Evolutionary conservation across 2,888 invertebrate genomes (phyloP).

Genomic region (Eupithecia tripunctaria): DNA sequence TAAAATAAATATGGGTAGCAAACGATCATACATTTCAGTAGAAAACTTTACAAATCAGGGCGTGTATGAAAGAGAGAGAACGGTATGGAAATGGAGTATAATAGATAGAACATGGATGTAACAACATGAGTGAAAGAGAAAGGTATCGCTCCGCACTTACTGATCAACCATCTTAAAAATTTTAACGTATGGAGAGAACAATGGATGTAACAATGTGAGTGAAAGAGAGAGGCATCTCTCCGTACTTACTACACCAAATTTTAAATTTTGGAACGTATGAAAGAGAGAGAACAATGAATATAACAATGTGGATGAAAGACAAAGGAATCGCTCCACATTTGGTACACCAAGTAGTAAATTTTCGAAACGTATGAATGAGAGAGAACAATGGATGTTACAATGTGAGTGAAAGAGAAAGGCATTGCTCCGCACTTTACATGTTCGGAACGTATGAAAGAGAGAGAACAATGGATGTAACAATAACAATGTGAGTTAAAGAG

Average conservation of each 20-base stretch:
- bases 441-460: slow-evolving; percentile 45
- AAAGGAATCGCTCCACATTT: slow-evolving; percentile 69
- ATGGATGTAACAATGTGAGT: slow-evolving; percentile 57
- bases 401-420: slow-evolving; percentile 68
- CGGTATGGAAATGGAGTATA: neutral
- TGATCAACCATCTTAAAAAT: too few species aligned
- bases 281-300: slow-evolving; percentile 62
- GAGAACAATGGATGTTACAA: slow-evolving; percentile 63
- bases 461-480: slow-evolving; percentile 63
- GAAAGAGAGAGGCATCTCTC: slow-evolving; percentile 70
- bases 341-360: slow-evolving; percentile 87
- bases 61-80: slow-evolving; percentile 53
- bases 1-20: slow-evolving; percentile 16
- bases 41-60: neutral
- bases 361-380: slow-evolving; percentile 45
- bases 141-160: too few species aligned
- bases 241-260: slow-evolving; percentile 95
- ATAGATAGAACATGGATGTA: too few species aligned
- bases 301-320: slow-evolving; percentile 66
- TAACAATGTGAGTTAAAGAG: slow-evolving; percentile 66
- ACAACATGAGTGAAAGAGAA: too few species aligned
- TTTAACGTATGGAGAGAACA: neutral
- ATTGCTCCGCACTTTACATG: slow-evolving; percentile 79
- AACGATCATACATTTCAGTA: neutral
- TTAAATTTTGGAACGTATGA: neutral